Conservation (phyloP, 2,797 vertebrate species). For the Pelodytes ibericus region DNA sequence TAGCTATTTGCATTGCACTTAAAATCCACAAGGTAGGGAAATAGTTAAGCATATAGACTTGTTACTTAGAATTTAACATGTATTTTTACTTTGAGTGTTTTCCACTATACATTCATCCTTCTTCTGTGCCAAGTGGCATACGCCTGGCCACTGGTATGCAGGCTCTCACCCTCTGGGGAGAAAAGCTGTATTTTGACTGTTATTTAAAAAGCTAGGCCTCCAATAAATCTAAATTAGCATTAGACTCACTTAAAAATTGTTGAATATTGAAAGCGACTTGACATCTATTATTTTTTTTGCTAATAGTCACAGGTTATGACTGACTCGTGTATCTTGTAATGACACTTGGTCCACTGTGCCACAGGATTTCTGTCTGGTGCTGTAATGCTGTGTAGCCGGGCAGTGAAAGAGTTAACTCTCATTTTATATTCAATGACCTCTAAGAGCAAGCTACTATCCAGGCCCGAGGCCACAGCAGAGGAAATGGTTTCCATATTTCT, state of each 20-base stretch:
- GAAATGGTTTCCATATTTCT: slow-evolving; percentile 28
- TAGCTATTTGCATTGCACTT: too few relatives aligned
- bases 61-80: background rate
- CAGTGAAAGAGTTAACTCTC: background rate
- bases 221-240: background rate
- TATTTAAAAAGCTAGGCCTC: background rate
- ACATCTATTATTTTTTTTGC: background rate
- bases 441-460: background rate
- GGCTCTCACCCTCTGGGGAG: background rate
- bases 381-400: background rate
- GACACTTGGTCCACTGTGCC: background rate
- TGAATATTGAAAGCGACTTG: background rate
- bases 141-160: background rate
- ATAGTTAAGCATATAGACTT: too few relatives aligned
- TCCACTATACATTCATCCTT: background rate
- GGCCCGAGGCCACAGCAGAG: background rate
- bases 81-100: slow-evolving; percentile 1
- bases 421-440: slow-evolving; percentile 11
- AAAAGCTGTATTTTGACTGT: background rate
- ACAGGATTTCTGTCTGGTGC: background rate
- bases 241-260: background rate
- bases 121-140: slow-evolving; percentile 2
- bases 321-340: background rate
- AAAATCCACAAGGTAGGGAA: too few relatives aligned
- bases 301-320: too few relatives aligned